Evolutionary conservation across 1,140 invertebrate species (phyloP).

Genomic region (Drosophila busckii): DNA sequence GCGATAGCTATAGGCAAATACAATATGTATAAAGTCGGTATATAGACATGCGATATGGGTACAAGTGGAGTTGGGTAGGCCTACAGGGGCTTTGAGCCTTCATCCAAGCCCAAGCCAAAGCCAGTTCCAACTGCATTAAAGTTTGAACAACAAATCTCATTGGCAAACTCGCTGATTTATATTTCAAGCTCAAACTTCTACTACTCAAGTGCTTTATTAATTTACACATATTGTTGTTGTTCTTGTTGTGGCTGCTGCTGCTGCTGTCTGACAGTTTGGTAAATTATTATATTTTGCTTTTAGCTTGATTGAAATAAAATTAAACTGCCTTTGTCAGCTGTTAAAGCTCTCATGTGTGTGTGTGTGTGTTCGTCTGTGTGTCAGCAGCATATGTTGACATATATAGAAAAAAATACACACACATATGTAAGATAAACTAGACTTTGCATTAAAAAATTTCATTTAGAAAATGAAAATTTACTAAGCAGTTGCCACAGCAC

Average conservation of each 20-base stretch:
- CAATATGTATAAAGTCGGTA: too few species aligned
- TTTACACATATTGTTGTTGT: slow-evolving; percentile 43
- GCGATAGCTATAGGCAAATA: slow-evolving; percentile 7
- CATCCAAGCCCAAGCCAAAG: too few species aligned
- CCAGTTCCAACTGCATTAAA: slow-evolving; percentile 26
- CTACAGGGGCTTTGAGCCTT: too few species aligned
- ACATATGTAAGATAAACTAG: slow-evolving; percentile 62
- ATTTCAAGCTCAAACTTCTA: slow-evolving; percentile 7
- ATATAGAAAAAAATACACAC: slow-evolving; percentile 26
- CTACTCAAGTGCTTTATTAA: slow-evolving; percentile 45
- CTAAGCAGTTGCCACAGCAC: slow-evolving; percentile 42
- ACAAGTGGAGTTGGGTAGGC: too few species aligned
- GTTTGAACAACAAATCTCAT: slow-evolving; percentile 30
- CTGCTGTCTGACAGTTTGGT: slow-evolving; percentile 55
- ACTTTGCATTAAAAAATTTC: slow-evolving; percentile 45
- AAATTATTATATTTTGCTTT: slow-evolving; percentile 77
- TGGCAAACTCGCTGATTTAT: slow-evolving; percentile 58
- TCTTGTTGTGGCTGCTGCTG: background rate
- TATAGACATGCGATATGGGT: slow-evolving; percentile 10
- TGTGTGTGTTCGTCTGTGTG: slow-evolving; percentile 26
- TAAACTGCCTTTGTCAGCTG: slow-evolving; percentile 58
- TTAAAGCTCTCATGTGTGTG: slow-evolving; percentile 1
- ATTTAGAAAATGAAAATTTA: slow-evolving; percentile 75
- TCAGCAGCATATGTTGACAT: slow-evolving; percentile 65
- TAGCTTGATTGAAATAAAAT: slow-evolving; percentile 76